Base-by-base conservation (phyloP, 1,140 invertebrate genomes). In the Camponotus floridanus region DNA sequence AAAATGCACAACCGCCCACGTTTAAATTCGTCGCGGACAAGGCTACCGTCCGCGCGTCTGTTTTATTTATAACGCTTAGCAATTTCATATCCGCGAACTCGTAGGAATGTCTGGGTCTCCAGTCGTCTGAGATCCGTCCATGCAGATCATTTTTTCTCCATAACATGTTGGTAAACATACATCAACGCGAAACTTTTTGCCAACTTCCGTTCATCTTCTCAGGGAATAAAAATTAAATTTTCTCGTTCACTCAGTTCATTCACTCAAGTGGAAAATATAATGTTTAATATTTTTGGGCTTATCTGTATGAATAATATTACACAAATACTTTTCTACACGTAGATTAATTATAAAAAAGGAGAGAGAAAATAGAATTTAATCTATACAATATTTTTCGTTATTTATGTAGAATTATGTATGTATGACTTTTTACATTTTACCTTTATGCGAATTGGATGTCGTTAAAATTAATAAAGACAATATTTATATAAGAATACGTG, bases 1-100 rank as follows among this genome's bases (percentile, higher is more conserved):
- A 83, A 83, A 74, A 83, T 83, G 68, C 68, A 26, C 26, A 74
- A n/a, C 79, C 67, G 51, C 68, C 55, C 79, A 67, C 79, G 68
- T 74, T 68, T 48, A 83, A 73, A 83, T 83, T 74, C 55, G 79
- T 83, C 79, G 31, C 55, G 55, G 68, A 48, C 79, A 83, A 83
- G 79, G 79, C 68, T n/a, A 26, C 51, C 36, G 55, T 21, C 2
- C 68, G 45, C 68, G 45, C 13, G 79, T 45, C 42, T 45, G 76
- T 13, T 57, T 81, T 83, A 83, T 83, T 83, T 83, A 83, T 83
- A 83, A 83, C 68, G n/a, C 39, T 71, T 55, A n/a, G 79, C 67
- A 48, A 73, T 74, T 74, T 83, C 57, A 57, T 42, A 61, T 74
- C 26, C 42, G 55, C 68, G 45, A 73, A 42, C 18, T 61, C 68